Evolutionary conservation across 1,140 invertebrate genomes (phyloP).

Genomic region (Drosophila auraria): DNA sequence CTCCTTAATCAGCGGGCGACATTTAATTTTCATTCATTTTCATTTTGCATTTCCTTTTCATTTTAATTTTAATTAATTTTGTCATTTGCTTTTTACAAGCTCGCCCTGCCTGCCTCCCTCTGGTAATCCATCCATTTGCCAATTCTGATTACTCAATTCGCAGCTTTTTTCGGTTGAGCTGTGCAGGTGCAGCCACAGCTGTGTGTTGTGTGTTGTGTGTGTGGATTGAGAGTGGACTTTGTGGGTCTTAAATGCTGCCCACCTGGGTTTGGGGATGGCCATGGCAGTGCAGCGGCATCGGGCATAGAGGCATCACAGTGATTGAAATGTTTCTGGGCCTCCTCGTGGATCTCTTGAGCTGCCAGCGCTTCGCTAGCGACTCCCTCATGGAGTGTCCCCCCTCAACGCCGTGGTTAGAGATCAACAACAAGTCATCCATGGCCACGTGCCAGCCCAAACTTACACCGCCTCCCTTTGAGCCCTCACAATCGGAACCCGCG

Average conservation of each 20-base stretch:
- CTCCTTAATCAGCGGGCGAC: conserved; percentile 50
- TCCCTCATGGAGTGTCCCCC: neutral
- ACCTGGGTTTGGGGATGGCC: neutral
- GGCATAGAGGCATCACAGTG: neutral
- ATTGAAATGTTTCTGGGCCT: conserved; percentile 44
- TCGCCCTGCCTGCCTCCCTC: neutral
- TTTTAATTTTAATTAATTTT: conserved; percentile 75
- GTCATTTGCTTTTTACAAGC: conserved; percentile 49
- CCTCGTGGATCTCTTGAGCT: conserved; percentile 48
- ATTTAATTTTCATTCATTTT: conserved; percentile 68
- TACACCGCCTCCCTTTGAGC: neutral
- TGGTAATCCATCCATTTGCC: conserved; percentile 37
- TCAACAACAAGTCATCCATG: neutral
- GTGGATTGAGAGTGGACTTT: conserved; percentile 13
- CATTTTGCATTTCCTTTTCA: conserved; percentile 42
- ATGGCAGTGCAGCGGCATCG: neutral
- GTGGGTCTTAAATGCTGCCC: neutral
- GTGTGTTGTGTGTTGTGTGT: neutral
- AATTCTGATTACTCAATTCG: conserved; percentile 25
- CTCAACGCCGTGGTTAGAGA: neutral
- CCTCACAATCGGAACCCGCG: neutral
- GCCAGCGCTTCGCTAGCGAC: conserved; percentile 11
- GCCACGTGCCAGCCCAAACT: neutral
- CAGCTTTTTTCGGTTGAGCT: conserved; percentile 15
- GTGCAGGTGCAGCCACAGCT: conserved; percentile 21